A percentile compares a stretch with the other conserved stretches of the same genome.
Evolutionary conservation across 2,888 invertebrate species (phyloP).

Genomic region (Tiliacea aurago): DNA sequence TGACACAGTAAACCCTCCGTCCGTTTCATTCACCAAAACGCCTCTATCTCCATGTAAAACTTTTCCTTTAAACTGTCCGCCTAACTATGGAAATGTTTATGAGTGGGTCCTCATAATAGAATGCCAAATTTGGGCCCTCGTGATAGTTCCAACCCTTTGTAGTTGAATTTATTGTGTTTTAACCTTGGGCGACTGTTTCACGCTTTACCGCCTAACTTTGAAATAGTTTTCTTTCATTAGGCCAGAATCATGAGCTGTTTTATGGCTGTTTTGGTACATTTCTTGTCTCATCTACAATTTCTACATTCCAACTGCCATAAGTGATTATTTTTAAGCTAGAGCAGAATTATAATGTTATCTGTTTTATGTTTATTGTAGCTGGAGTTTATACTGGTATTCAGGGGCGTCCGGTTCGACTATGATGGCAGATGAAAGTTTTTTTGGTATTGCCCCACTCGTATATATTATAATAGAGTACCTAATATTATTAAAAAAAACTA

Average conservation of each 20-base stretch:
- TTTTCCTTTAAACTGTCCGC: conserved; percentile 42
- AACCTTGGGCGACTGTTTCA: conserved; percentile 25
- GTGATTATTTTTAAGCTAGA: neutral
- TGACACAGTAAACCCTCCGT: neutral
- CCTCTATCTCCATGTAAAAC: conserved; percentile 9
- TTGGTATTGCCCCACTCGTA: no score
- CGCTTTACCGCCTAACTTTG: conserved; percentile 19
- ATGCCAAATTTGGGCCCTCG: conserved; percentile 58
- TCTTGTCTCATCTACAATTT: neutral
- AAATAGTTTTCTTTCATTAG: conserved; percentile 37
- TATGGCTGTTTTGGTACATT: neutral
- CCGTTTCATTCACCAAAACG: neutral
- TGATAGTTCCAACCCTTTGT: conserved; percentile 48
- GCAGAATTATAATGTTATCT: neutral
- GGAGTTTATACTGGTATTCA: no score
- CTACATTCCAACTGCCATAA: neutral
- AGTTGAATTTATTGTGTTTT: conserved; percentile 51
- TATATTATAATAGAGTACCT: no score
- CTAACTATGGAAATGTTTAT: conserved; percentile 50
- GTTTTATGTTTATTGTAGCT: neutral
- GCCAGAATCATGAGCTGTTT: conserved; percentile 3
- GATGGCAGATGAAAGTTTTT: no score
- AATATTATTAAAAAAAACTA: no score
- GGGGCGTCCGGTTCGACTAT: no score
- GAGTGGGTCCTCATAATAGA: conserved; percentile 55